Evolutionary conservation across 2,888 invertebrate genomes (phyloP).

Genomic region (Rotaria sp.): DNA sequence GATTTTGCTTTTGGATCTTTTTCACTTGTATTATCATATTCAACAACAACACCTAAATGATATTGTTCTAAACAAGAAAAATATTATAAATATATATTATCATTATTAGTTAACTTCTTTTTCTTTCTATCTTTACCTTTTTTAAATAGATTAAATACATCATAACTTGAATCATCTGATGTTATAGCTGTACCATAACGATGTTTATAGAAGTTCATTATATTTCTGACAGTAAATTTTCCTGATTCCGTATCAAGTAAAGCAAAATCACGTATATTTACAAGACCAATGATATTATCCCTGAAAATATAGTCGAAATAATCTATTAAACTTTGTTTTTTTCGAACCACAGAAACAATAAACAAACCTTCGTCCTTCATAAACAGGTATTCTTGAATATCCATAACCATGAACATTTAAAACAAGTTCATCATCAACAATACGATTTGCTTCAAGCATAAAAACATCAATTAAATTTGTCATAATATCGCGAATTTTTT

Average conservation of each 20-base stretch:
- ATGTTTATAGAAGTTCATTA: slow-evolving; percentile 39
- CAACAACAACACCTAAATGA: slow-evolving; percentile 25
- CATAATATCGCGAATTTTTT: slow-evolving; percentile 16
- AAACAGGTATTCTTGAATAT: slow-evolving; percentile 31
- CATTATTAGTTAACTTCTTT: background rate
- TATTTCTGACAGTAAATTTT: slow-evolving; percentile 36
- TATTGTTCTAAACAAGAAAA: slow-evolving; percentile 2
- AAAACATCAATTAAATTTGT: slow-evolving; percentile 17
- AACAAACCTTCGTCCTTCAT: background rate
- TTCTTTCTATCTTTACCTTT: background rate
- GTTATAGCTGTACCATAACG: slow-evolving; percentile 12
- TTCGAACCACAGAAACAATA: too few relatives aligned
- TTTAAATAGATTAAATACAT: slow-evolving; percentile 27
- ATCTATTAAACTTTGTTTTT: background rate
- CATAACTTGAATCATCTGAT: slow-evolving; percentile 12
- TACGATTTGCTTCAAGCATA: slow-evolving; percentile 26
- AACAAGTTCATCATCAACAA: slow-evolving; percentile 20
- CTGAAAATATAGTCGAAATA: background rate
- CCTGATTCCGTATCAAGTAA: slow-evolving; percentile 33
- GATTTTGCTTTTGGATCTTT: slow-evolving; percentile 31
- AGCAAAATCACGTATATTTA: slow-evolving; percentile 38
- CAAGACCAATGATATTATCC: slow-evolving; percentile 37
- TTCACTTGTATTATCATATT: slow-evolving; percentile 27
- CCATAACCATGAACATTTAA: slow-evolving; percentile 12
- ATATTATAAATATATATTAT: background rate